Percentiles rank a stretch among this genome's conserved stretches.
phyloP scores from a whole-genome alignment of 1,140 invertebrate genomes.

The Drosophila yakuba region DNA sequence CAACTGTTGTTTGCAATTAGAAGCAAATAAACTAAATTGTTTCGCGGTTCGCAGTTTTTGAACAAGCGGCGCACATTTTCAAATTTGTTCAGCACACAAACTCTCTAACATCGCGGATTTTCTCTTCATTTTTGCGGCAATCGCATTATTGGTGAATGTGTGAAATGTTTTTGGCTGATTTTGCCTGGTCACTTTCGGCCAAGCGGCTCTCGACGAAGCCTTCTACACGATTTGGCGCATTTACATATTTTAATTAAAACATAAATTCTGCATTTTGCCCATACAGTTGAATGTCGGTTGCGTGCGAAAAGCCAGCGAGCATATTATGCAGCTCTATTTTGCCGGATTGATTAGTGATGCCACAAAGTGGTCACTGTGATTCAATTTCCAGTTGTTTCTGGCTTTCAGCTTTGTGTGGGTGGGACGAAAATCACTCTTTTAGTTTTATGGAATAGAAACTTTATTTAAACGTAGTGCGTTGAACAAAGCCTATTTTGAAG shows the following conservation, averaged over 20 bases:
- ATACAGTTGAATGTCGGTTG: slow-evolving; percentile 25
- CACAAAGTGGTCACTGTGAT: slow-evolving; percentile 12
- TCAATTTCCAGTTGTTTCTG: slow-evolving; percentile 8
- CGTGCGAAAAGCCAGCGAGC: slow-evolving; percentile 14
- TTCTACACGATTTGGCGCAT: slow-evolving; percentile 65
- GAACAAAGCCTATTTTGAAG: too few species aligned
- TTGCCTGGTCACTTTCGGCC: slow-evolving; percentile 14
- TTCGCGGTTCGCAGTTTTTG: slow-evolving; percentile 51
- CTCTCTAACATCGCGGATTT: slow-evolving; percentile 20
- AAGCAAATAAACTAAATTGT: slow-evolving; percentile 79
- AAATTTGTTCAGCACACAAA: slow-evolving; percentile 47
- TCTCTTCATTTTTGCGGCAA: slow-evolving; percentile 38
- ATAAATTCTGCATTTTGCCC: slow-evolving; percentile 63
- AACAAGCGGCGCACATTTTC: slow-evolving; percentile 43
- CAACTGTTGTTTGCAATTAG: slow-evolving; percentile 77
- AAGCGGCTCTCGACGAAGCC: slow-evolving; percentile 12
- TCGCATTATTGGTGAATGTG: slow-evolving; percentile 76
- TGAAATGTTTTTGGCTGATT: slow-evolving; percentile 72
- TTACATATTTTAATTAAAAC: slow-evolving; percentile 83
- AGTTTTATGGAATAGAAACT: neutral
- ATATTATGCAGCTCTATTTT: slow-evolving; percentile 11
- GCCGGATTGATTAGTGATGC: slow-evolving; percentile 25
- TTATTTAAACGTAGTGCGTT: neutral
- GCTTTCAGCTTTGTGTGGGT: neutral
- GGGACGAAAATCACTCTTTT: neutral